Conservation (phyloP, 2,797 vertebrate species). For the Bradypus variegatus region DNA sequence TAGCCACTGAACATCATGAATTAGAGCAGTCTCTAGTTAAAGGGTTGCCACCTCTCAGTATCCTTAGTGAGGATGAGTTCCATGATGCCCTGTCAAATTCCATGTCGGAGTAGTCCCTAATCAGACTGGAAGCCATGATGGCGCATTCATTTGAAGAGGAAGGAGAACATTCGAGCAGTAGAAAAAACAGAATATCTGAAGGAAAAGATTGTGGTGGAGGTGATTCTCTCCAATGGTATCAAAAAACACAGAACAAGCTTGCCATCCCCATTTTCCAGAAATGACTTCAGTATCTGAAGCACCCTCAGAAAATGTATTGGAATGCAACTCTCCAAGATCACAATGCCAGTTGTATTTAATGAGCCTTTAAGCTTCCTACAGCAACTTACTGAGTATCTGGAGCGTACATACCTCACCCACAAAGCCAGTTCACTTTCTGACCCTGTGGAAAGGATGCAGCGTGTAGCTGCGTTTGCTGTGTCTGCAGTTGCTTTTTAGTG, state of each 20-base stretch:
- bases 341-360: conserved; percentile 97
- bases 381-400: conserved; percentile 96
- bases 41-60: conserved; percentile 83
- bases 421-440: conserved; percentile 87
- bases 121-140: conserved; percentile 85
- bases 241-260: conserved; percentile 91
- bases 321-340: conserved; percentile 99
- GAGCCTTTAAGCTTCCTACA: conserved; percentile 98
- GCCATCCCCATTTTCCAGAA: conserved; percentile 95
- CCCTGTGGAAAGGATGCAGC: conserved; percentile 94
- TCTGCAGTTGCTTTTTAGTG: conserved; percentile 98
- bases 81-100: conserved; percentile 95
- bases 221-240: conserved; percentile 87
- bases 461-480: conserved; percentile 95
- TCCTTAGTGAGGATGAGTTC: conserved; percentile 94
- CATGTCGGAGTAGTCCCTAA: conserved; percentile 87
- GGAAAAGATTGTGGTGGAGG: conserved; percentile 84
- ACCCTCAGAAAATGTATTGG: conserved; percentile 98
- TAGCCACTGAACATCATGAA: conserved; percentile 94
- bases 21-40: conserved; percentile 92
- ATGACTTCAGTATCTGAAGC: conserved; percentile 98
- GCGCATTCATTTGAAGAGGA: conserved; percentile 80
- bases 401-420: conserved; percentile 98
- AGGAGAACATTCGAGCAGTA: conserved; percentile 76
- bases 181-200: conserved; percentile 82